Evolutionary conservation across 2,888 invertebrate genomes (phyloP), one percentile per base, ranked within the genome.

Genomic region (Hermaeophaga mercurialis): DNA sequence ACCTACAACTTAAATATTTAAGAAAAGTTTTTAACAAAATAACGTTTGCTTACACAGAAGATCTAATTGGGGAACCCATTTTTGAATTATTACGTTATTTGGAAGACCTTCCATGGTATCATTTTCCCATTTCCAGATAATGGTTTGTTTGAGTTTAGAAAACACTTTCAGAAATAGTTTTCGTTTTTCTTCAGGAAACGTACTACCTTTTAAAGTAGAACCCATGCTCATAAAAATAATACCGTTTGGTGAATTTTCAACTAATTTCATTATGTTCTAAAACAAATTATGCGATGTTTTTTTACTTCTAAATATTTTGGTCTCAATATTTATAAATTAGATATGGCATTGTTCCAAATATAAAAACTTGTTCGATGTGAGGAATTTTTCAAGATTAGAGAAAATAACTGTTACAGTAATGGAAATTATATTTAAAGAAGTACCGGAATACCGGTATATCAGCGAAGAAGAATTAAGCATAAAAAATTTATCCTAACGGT

Each of bases 61-160:
- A 70, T 90, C 89, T 68, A 86, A 84, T 71, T 93, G 93, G 0
- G 92, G 91, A 64, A 88, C 72, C 90, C 89, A 90, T 56, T 81
- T 82, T 39, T 79, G 79, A 3, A 83, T 74, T 72, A 83, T 82
- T 6, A 90, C 78, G 73, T 90, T 89, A 48, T 82, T 77, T 18
- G 85, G 83, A 61, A 86, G 80, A 18, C 79, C 77, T 0, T 80
- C 75, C 62, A 84, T 70, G n/a, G 47, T 36, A 18, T 85, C 82
- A 46, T 81, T 80, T 70, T 90, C 90, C 86, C 87, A 90, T 80
- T 90, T 90, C 90, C 90, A 91, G 38, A 92, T 79, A 24, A 92
- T 84, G 59, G 85, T 82, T 62, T 89, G 83, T 1, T 87, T 84
- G 14, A 91, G 75, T 57, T 81, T 79, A 0, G 80, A 73, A 47